These are phyloP conservation scores for Odontomachus brunneus DNA, from an alignment of 1,140 invertebrate species.

Conservation along the genomic window DNA sequence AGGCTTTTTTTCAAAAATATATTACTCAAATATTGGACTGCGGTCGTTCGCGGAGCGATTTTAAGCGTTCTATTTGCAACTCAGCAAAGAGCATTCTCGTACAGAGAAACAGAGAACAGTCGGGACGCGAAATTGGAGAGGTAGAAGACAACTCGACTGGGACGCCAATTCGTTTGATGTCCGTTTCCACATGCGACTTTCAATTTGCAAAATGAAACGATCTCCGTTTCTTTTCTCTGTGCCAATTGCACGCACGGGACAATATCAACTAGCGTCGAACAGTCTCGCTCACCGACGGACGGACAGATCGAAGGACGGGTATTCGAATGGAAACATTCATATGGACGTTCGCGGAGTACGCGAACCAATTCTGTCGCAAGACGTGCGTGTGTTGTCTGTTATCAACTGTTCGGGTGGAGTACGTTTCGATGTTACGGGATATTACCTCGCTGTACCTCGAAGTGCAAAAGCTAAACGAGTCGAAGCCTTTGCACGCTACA, in stretches of 20 bases:
- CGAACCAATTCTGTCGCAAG: constrained; percentile 38
- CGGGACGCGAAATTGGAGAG: not conserved
- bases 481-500: constrained; percentile 21
- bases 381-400: constrained; percentile 12
- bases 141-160: constrained; percentile 6
- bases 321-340: not conserved
- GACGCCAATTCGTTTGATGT: constrained; percentile 45
- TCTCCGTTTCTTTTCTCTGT: constrained; percentile 2
- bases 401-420: not conserved
- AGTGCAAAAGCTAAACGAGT: constrained; percentile 22
- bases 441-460: not conserved
- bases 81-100: not conserved
- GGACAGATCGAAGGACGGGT: not conserved
- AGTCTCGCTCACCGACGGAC: constrained; percentile 10
- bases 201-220: constrained; percentile 68
- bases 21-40: no score
- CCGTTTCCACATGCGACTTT: constrained; percentile 15
- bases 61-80: not conserved
- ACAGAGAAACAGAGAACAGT: not conserved
- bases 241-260: constrained; percentile 54
- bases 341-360: constrained; percentile 52
- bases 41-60: no score
- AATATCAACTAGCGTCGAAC: constrained; percentile 38
- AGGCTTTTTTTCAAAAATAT: no score
- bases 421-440: constrained; percentile 19